These are phyloP conservation scores for Neoseiulus cucumeris DNA, from an alignment of 1,140 invertebrate genomes.

Conservation along the genomic window DNA sequence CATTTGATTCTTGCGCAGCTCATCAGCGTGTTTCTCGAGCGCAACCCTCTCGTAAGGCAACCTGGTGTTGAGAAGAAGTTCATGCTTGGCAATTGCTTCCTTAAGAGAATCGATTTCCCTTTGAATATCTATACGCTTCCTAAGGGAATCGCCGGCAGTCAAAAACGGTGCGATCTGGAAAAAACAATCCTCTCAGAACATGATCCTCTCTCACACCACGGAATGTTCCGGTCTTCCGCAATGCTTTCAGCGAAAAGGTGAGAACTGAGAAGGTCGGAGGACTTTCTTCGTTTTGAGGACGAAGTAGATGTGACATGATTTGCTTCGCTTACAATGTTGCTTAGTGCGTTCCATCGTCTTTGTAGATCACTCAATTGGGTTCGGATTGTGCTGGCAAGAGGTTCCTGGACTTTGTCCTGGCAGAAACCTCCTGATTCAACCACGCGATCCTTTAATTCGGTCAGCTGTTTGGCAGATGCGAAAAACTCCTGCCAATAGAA, in stretches of 20 bases:
- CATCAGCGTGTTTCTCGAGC: neutral
- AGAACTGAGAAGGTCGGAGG: neutral
- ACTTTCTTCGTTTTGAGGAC: too few relatives aligned
- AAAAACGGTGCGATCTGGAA: neutral
- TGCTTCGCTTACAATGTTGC: conserved; percentile 33
- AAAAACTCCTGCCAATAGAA: conserved; percentile 34
- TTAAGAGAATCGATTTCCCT: neutral
- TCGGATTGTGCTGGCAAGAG: conserved; percentile 50
- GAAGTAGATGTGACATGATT: too few relatives aligned
- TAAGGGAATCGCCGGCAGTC: neutral
- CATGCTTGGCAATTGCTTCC: neutral
- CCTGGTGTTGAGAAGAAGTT: conserved; percentile 8
- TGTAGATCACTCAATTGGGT: conserved; percentile 48
- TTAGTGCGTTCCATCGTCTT: conserved; percentile 54
- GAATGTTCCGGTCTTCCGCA: neutral
- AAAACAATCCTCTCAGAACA: neutral
- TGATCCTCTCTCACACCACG: conserved; percentile 33
- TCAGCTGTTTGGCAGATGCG: conserved; percentile 67
- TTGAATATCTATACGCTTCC: neutral
- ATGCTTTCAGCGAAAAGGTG: conserved; percentile 12
- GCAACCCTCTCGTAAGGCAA: neutral
- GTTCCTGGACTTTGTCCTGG: conserved; percentile 60
- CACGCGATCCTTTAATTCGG: conserved; percentile 59
- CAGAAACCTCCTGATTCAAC: conserved; percentile 68
- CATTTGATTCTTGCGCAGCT: neutral